Evolutionary conservation across 2,797 vertebrate species (phyloP).

Genomic region (Cygnus olor): DNA sequence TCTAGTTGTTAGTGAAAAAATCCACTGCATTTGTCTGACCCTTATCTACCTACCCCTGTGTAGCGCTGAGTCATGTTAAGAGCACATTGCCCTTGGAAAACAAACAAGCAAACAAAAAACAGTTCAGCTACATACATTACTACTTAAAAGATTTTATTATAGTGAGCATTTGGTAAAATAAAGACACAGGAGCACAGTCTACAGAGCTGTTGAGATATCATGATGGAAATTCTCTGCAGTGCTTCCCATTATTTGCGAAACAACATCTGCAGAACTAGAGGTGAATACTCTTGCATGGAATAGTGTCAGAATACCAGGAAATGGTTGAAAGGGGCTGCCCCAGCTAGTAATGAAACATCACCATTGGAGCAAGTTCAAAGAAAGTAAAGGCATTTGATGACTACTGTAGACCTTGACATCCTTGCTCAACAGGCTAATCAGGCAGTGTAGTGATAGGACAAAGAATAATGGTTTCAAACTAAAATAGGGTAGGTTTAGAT

Average conservation of each 20-base stretch:
- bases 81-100: neutral
- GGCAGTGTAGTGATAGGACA: too few relatives aligned
- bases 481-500: too few relatives aligned
- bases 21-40: neutral
- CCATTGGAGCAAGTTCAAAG: neutral
- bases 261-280: neutral
- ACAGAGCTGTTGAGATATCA: neutral
- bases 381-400: neutral
- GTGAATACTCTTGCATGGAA: neutral
- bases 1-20: neutral
- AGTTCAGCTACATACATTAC: neutral
- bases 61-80: neutral
- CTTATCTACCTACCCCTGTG: neutral
- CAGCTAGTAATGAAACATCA: neutral
- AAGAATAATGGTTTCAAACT: too few relatives aligned
- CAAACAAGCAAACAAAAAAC: too few relatives aligned
- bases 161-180: neutral
- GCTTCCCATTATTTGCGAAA: neutral
- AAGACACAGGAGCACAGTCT: neutral
- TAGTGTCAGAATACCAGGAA: neutral
- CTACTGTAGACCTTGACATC: fast-evolving
- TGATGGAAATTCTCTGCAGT: neutral
- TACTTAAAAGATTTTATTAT: neutral
- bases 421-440: fast-evolving
- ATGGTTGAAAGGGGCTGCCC: neutral